Conservation (phyloP, 2,797 vertebrate genomes). For the Amphiprion clarkii region DNA sequence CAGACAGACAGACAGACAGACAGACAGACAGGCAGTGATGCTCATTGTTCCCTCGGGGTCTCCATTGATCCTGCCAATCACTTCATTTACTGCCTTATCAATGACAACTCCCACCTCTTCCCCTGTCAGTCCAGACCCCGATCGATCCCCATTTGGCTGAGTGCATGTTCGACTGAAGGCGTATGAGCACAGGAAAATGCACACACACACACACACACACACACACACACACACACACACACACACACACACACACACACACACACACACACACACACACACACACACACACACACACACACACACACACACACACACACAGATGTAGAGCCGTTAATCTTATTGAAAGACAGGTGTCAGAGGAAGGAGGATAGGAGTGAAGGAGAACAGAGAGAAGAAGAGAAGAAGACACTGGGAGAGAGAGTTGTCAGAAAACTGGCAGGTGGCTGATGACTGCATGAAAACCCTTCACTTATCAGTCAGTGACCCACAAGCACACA, state of each 20-base stretch:
- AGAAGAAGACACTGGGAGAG: conserved; percentile 18
- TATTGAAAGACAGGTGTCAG: conserved; percentile 58
- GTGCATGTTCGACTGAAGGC: conserved; percentile 35
- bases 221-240: too few relatives aligned
- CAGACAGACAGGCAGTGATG: conserved; percentile 36
- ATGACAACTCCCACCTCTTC: conserved; percentile 56
- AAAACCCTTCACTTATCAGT: conserved; percentile 54
- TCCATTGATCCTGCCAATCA: conserved; percentile 78
- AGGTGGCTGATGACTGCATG: conserved; percentile 50
- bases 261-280: neutral
- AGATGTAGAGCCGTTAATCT: conserved; percentile 39
- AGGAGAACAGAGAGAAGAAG: conserved; percentile 41
- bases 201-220: conserved; percentile 17
- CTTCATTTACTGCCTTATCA: conserved; percentile 75
- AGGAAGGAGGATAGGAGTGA: conserved; percentile 35
- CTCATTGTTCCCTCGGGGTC: conserved; percentile 68
- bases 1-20: conserved; percentile 11
- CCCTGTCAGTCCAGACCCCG: conserved; percentile 9
- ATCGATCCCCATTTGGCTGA: conserved; percentile 48
- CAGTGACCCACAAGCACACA: conserved; percentile 50
- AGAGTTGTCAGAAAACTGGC: conserved; percentile 50
- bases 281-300: neutral
- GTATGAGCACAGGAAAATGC: conserved; percentile 25
- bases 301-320: neutral
- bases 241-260: too few relatives aligned